Percentiles rank a stretch among this genome's conserved stretches.
Conservation (phyloP, 2,888 invertebrate genomes). For the Orthonychiurus folsomi region DNA sequence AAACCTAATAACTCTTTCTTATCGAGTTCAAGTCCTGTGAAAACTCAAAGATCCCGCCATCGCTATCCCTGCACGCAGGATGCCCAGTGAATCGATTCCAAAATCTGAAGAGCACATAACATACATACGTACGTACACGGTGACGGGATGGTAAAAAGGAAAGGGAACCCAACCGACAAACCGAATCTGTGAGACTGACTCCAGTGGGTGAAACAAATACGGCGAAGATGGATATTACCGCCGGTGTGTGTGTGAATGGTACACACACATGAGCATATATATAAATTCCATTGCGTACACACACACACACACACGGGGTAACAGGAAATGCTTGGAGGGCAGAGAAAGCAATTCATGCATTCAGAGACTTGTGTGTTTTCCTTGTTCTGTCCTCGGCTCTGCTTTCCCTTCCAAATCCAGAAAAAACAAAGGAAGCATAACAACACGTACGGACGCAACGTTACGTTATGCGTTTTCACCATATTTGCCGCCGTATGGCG, state of each 20-base stretch:
- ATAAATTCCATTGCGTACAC: neutral
- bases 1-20: constrained; percentile 13
- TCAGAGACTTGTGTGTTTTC: no score
- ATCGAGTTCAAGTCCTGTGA: neutral
- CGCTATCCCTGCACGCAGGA: no score
- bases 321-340: neutral
- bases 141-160: neutral
- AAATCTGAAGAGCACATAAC: neutral
- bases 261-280: neutral
- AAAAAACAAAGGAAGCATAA: no score
- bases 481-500: no score
- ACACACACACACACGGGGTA: neutral
- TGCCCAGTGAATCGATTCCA: neutral
- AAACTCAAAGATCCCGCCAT: no score
- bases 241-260: no score
- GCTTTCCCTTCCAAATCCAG: no score
- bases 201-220: neutral
- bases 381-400: no score
- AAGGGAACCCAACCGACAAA: neutral
- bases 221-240: no score
- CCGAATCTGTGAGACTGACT: neutral
- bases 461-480: no score
- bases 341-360: neutral
- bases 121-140: no score
- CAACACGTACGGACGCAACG: no score